Evolutionary conservation across 2,888 invertebrate genomes (phyloP).

Genomic region (Melitaea athalia): DNA sequence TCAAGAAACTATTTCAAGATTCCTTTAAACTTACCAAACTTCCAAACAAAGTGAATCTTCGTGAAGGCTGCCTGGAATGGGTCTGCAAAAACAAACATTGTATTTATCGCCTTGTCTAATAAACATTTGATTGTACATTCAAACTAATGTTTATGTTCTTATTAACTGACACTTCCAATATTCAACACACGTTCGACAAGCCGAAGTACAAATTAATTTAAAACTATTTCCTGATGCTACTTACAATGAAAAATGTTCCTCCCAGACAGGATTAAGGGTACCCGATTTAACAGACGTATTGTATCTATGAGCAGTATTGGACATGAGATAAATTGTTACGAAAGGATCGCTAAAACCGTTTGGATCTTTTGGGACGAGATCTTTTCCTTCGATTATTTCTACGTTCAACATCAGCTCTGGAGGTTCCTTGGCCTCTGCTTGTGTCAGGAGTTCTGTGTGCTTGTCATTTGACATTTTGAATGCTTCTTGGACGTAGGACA

Average conservation of each 20-base stretch:
- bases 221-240: constrained; percentile 53
- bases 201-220: neutral
- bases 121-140: neutral
- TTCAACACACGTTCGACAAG: neutral
- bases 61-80: constrained; percentile 86
- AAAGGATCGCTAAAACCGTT: constrained; percentile 99
- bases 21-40: constrained; percentile 85
- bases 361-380: constrained; percentile 91
- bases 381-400: constrained; percentile 93
- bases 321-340: constrained; percentile 94
- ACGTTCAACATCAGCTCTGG: constrained; percentile 92
- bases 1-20: neutral
- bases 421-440: constrained; percentile 89
- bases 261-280: constrained; percentile 96
- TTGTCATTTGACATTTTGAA: constrained; percentile 88
- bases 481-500: constrained; percentile 90
- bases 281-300: constrained; percentile 95
- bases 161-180: neutral
- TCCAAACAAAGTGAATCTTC: constrained; percentile 90
- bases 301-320: constrained; percentile 88
- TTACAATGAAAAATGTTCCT: constrained; percentile 98
- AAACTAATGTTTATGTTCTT: neutral
- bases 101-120: neutral
- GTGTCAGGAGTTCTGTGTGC: constrained; percentile 86
- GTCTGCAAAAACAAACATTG: constrained; percentile 77